Conservation (phyloP, 2,888 invertebrate genomes). For the Elysia crispata region DNA sequence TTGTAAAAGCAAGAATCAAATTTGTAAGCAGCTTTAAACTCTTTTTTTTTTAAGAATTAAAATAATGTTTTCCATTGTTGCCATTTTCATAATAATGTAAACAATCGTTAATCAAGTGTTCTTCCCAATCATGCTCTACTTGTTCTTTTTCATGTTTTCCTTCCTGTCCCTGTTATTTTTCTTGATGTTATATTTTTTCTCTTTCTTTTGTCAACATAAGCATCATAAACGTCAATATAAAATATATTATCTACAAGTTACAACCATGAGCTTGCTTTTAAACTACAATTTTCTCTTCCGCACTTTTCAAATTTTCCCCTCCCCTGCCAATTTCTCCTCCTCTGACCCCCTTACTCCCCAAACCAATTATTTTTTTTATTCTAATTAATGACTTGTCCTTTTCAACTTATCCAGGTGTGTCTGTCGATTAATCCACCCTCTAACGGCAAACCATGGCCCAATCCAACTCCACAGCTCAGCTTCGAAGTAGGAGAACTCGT, state of each 20-base stretch:
- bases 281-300: too few relatives aligned
- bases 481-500: conserved; percentile 38
- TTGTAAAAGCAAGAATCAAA: too few relatives aligned
- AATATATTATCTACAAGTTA: neutral
- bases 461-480: neutral
- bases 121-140: neutral
- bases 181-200: neutral
- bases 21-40: too few relatives aligned
- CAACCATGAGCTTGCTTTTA: too few relatives aligned
- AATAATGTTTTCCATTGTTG: too few relatives aligned
- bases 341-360: too few relatives aligned
- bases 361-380: too few relatives aligned
- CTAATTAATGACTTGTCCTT: too few relatives aligned
- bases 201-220: neutral
- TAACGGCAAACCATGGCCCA: neutral
- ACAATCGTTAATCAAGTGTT: neutral
- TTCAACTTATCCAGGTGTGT: conserved; percentile 17
- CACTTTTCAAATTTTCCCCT: too few relatives aligned
- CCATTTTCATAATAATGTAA: conserved; percentile 4
- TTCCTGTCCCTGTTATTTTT: neutral
- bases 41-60: too few relatives aligned
- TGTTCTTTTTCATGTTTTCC: neutral
- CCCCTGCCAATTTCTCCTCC: neutral
- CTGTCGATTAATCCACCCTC: conserved; percentile 17
- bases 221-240: neutral